phyloP scores from a whole-genome alignment of 2,888 invertebrate genomes.

The Limenitis camilla region DNA sequence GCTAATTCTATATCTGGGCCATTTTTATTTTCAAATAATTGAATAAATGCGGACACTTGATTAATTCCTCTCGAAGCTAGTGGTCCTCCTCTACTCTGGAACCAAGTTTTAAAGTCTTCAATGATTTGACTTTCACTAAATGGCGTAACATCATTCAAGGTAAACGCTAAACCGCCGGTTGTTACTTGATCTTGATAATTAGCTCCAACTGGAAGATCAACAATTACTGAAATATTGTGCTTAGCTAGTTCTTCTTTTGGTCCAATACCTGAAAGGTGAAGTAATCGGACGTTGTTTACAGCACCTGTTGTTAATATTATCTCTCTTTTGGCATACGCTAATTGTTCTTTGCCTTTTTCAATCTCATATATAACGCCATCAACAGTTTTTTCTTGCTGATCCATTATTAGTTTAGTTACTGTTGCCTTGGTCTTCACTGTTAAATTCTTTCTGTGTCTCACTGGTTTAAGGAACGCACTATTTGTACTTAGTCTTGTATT shows the following conservation, averaged over 20 bases:
- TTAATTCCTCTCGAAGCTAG: slow-evolving; percentile 63
- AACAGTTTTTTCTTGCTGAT: slow-evolving; percentile 54
- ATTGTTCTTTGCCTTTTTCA: slow-evolving; percentile 57
- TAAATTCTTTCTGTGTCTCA: slow-evolving; percentile 58
- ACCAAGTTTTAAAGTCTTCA: slow-evolving; percentile 65
- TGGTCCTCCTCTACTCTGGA: slow-evolving; percentile 54
- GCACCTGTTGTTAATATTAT: slow-evolving; percentile 60
- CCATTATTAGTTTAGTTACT: slow-evolving; percentile 56
- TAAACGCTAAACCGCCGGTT: slow-evolving; percentile 60
- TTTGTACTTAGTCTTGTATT: slow-evolving; percentile 65
- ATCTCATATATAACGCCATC: slow-evolving; percentile 60
- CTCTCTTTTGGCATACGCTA: slow-evolving; percentile 62
- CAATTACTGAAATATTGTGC: slow-evolving; percentile 47
- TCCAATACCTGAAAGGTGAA: slow-evolving; percentile 64
- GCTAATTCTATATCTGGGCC: slow-evolving; percentile 62
- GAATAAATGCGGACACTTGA: slow-evolving; percentile 63
- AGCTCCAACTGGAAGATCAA: slow-evolving; percentile 57
- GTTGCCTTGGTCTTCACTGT: slow-evolving; percentile 55
- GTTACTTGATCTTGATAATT: slow-evolving; percentile 68
- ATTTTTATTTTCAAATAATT: slow-evolving; percentile 58
- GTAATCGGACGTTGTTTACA: slow-evolving; percentile 21
- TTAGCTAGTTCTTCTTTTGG: slow-evolving; percentile 52
- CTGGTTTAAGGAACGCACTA: slow-evolving; percentile 57
- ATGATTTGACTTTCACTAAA: slow-evolving; percentile 52
- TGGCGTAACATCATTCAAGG: slow-evolving; percentile 47